Conservation (phyloP, 2,888 invertebrate genomes). For the Empis stercorea region DNA sequence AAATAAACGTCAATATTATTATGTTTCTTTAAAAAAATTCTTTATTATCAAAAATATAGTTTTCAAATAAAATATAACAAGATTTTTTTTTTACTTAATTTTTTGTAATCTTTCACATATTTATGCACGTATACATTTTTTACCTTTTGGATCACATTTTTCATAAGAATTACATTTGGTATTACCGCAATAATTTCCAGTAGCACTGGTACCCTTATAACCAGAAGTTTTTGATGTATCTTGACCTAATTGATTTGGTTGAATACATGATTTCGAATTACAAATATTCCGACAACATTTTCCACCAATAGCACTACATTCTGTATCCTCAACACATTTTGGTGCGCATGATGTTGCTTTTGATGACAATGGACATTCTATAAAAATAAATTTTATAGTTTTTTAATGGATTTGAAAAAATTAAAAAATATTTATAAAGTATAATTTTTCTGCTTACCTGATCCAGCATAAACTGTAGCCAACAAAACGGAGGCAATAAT, state of each 20-base stretch:
- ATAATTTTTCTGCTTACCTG: no score
- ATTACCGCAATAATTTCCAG: constrained; percentile 53
- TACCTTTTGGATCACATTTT: constrained; percentile 53
- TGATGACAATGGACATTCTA: constrained; percentile 48
- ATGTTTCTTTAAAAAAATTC: no score
- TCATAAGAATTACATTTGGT: constrained; percentile 54
- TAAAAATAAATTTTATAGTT: neutral
- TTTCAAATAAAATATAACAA: no score
- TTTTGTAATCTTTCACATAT: neutral
- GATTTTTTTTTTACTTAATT: no score
- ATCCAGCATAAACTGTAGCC: no score
- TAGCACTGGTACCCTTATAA: constrained; percentile 22
- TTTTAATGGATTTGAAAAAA: no score
- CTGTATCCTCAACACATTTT: constrained; percentile 51
- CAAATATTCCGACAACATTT: constrained; percentile 60
- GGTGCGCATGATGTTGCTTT: constrained; percentile 55
- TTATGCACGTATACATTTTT: constrained; percentile 50
- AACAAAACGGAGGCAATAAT: no score
- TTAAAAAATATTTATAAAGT: no score
- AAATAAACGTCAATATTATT: no score
- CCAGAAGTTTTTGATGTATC: neutral
- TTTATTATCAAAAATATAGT: no score
- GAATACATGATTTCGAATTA: constrained; percentile 52
- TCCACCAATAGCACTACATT: constrained; percentile 49
- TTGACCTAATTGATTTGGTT: constrained; percentile 29